Conservation (phyloP, 2,797 vertebrate species). For the Poecilia gillii region DNA sequence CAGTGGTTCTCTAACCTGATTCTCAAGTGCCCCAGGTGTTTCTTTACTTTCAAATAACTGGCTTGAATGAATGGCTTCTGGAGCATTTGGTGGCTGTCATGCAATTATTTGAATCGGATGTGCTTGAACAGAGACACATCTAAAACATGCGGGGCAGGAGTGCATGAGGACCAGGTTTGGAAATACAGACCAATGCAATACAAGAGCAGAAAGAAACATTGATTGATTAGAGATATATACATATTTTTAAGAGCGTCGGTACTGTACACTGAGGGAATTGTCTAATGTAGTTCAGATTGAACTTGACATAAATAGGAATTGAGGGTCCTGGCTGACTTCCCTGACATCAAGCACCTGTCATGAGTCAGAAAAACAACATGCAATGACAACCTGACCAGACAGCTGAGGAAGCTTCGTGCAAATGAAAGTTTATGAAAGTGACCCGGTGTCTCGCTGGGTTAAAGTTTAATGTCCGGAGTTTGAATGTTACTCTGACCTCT, state of each 20-base stretch:
- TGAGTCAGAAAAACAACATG: not conserved
- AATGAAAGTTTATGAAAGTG: constrained; percentile 30
- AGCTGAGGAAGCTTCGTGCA: not conserved
- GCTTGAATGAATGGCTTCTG: too few species aligned
- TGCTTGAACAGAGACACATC: too few species aligned
- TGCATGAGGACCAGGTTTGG: too few species aligned
- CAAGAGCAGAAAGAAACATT: not conserved
- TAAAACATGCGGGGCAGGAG: too few species aligned
- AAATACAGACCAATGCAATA: not conserved
- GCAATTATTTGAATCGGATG: too few species aligned
- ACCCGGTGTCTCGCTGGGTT: constrained; percentile 14
- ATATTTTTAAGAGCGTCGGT: not conserved
- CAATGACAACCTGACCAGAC: constrained; percentile 5
- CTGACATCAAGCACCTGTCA: not conserved
- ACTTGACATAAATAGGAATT: not conserved
- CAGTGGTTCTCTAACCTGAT: too few species aligned
- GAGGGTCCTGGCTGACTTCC: not conserved
- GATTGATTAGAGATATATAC: not conserved
- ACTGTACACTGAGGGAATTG: not conserved
- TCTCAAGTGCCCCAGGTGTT: too few species aligned
- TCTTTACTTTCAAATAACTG: too few species aligned
- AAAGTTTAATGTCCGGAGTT: constrained; percentile 35
- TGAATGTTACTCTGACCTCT: constrained; percentile 22
- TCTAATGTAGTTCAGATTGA: not conserved
- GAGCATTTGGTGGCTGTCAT: too few species aligned